A percentile compares a stretch with the other conserved stretches of the same genome.
Evolutionary conservation across 2,888 invertebrate genomes (phyloP).

Genomic region (Netelia inedita): DNA sequence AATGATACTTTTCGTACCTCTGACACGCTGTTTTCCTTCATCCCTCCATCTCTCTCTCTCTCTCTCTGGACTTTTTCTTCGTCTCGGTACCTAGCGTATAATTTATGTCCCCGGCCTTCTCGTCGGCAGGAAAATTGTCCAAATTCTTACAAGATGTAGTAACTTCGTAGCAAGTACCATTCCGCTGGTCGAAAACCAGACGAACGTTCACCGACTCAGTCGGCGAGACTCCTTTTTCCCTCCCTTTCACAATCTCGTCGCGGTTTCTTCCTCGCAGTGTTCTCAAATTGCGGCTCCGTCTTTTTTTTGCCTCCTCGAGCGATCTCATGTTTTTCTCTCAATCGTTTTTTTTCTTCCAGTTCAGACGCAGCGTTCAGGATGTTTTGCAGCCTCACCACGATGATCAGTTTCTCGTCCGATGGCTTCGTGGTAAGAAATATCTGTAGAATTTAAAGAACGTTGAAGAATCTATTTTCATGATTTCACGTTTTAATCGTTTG

Average conservation of each 20-base stretch:
- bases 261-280: conserved; percentile 21
- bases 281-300: background rate
- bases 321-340: conserved; percentile 8
- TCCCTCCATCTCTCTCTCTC: background rate
- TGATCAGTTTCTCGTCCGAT: conserved; percentile 92
- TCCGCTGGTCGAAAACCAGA: conserved; percentile 6
- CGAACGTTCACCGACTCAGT: conserved; percentile 6
- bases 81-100: conserved; percentile 18
- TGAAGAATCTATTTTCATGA: conserved; percentile 11
- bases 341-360: conserved; percentile 87
- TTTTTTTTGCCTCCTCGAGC: background rate
- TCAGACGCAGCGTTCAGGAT: conserved; percentile 90
- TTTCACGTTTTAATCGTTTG: background rate
- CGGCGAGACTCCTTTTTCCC: conserved; percentile 19
- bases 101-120: background rate
- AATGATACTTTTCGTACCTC: conserved; percentile 25
- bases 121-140: conserved; percentile 4
- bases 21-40: conserved; percentile 36
- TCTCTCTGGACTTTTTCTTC: background rate
- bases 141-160: conserved; percentile 17
- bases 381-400: conserved; percentile 90
- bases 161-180: conserved; percentile 31
- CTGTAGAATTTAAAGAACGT: background rate
- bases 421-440: conserved; percentile 90
- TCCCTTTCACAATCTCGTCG: conserved; percentile 33